Evolutionary conservation across 2,888 invertebrate genomes (phyloP).

Genomic region (Parnassius apollo): DNA sequence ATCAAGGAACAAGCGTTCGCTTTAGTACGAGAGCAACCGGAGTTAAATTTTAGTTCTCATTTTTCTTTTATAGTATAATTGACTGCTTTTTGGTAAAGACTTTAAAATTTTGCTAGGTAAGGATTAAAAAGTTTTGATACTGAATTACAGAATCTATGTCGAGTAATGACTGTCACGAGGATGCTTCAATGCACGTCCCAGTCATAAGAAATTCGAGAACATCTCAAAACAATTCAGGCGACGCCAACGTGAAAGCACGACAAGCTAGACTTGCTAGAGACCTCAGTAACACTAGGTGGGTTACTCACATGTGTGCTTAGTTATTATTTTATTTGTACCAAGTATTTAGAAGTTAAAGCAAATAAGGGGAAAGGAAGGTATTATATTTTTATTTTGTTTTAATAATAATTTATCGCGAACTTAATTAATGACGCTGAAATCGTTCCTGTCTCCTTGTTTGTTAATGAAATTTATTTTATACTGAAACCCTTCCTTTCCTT

Average conservation of each 20-base stretch:
- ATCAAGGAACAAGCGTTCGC: no score
- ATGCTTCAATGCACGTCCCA: constrained; percentile 65
- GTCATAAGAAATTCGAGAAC: constrained; percentile 64
- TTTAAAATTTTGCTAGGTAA: no score
- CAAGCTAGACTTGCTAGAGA: constrained; percentile 73
- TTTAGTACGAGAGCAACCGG: no score
- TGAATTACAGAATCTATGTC: constrained; percentile 63
- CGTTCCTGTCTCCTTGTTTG: constrained; percentile 79
- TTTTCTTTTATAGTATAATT: no score
- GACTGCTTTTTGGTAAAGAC: no score
- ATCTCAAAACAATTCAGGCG: constrained; percentile 59
- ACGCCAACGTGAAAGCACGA: constrained; percentile 68
- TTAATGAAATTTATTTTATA: constrained; percentile 35
- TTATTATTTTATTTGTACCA: neutral
- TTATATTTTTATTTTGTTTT: constrained; percentile 31
- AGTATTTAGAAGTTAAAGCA: constrained; percentile 40
- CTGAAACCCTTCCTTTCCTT: constrained; percentile 71
- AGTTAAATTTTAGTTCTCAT: no score
- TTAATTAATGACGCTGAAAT: constrained; percentile 31
- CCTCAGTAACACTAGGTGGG: constrained; percentile 67
- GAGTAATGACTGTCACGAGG: constrained; percentile 70
- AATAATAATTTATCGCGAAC: constrained; percentile 31
- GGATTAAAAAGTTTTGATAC: no score
- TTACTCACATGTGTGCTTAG: constrained; percentile 6
- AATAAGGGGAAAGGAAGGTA: constrained; percentile 80